Evolutionary conservation across 2,888 invertebrate genomes (phyloP).

Genomic region (Cecidostiba fungosa): DNA sequence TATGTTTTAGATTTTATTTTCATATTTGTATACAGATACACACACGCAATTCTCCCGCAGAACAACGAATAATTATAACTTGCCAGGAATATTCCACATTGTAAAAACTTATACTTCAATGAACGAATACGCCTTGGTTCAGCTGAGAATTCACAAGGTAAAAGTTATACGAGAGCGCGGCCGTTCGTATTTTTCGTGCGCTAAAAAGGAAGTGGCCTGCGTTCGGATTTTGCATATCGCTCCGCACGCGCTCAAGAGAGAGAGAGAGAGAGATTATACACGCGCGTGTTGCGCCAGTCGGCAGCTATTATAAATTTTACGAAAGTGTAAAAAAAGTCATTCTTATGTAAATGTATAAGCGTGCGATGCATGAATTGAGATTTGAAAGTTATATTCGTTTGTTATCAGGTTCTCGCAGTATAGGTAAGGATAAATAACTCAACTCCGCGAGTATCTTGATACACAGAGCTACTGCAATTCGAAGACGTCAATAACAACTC

Average conservation of each 20-base stretch:
- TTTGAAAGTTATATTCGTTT: too few relatives aligned
- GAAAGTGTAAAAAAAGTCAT: not conserved
- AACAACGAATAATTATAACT: too few relatives aligned
- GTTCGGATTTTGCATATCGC: constrained; percentile 44
- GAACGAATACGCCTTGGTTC: constrained; percentile 12
- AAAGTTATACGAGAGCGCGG: constrained; percentile 39
- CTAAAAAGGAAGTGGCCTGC: constrained; percentile 40
- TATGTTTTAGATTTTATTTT: too few relatives aligned
- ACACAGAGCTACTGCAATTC: not conserved
- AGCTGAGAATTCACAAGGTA: constrained; percentile 45
- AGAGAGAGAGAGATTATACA: not conserved
- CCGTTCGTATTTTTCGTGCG: constrained; percentile 16
- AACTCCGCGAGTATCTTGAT: too few relatives aligned
- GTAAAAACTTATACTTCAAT: too few relatives aligned
- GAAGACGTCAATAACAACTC: not conserved
- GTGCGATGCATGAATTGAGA: too few relatives aligned
- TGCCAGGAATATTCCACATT: not conserved
- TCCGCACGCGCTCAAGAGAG: not conserved
- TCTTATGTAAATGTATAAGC: too few relatives aligned
- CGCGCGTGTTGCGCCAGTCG: not conserved
- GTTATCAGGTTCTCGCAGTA: too few relatives aligned
- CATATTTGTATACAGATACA: too few relatives aligned
- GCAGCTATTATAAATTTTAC: not conserved
- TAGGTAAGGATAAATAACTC: too few relatives aligned
- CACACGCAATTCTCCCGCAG: too few relatives aligned